phyloP scores from a whole-genome alignment of 2,888 invertebrate genomes.

The Cordilura impudica region DNA sequence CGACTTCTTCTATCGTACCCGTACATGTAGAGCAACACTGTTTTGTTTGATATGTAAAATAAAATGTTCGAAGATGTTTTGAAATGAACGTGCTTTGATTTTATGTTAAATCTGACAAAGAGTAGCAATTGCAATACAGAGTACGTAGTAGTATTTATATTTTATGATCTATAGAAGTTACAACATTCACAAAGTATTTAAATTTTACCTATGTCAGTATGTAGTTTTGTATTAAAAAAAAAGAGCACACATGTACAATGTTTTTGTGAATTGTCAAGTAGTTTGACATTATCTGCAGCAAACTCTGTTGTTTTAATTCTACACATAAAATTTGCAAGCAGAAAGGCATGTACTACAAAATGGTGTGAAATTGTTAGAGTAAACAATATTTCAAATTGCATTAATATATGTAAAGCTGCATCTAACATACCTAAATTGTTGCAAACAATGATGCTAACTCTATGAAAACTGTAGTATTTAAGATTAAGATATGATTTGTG shows the following conservation, averaged over 20 bases:
- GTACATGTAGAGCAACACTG: too few relatives aligned
- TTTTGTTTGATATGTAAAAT: slow-evolving; percentile 49
- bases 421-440: too few relatives aligned
- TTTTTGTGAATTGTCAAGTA: slow-evolving; percentile 47
- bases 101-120: slow-evolving; percentile 19
- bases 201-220: neutral
- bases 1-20: too few relatives aligned
- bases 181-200: slow-evolving; percentile 19
- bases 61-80: slow-evolving; percentile 32
- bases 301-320: slow-evolving; percentile 43
- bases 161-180: slow-evolving; percentile 35
- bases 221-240: neutral
- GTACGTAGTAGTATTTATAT: slow-evolving; percentile 11
- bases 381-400: slow-evolving; percentile 34
- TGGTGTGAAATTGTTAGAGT: slow-evolving; percentile 53
- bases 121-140: slow-evolving; percentile 2
- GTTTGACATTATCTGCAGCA: slow-evolving; percentile 54
- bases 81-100: slow-evolving; percentile 27
- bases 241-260: neutral
- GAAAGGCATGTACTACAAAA: slow-evolving; percentile 41
- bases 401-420: neutral
- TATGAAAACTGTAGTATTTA: too few relatives aligned
- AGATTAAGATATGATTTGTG: too few relatives aligned
- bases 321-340: slow-evolving; percentile 5
- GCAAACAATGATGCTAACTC: too few relatives aligned